Base-by-base conservation (phyloP, 2,113 vertebrate species). In the Boleophthalmus pectinirostris region DNA sequence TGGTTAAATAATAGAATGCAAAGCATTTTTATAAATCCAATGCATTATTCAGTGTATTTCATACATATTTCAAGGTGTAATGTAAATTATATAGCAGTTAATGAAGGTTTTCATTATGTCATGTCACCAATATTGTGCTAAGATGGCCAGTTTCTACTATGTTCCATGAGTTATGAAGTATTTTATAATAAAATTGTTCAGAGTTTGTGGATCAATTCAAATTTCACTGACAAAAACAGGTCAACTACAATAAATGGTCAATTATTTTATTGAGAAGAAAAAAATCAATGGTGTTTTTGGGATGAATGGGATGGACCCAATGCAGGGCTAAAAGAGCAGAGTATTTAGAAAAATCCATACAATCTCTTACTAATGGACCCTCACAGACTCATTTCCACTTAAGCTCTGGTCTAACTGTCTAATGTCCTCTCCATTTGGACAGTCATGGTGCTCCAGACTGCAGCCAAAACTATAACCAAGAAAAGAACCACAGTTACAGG, bases 331-430 rank as follows among this genome's bases (percentile, higher is more conserved):
- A 82, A 82, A 78, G 74, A 65, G 64, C 63, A 74, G 68, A 72
- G 66, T 69, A 72, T 77, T 46, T 57, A 66, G 70, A 73, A 82
- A 78, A 90, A 88, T 90, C 85, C 65, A 90, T 87, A 81, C 46
- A 60, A 67, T 70, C 73, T 72, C 57, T 69, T 46, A 46, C 75
- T 80, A 88, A 88, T 82, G 74, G 79, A 38, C 56, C 35, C 49
- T 57, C 51, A 79, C 29, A 70, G 70, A 81, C 58, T 67, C 69
- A 29, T 46, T 25, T 58, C 64, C 68, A 72, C 49, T 73, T 85
- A 54, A 43, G 66, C 68, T 57, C 51, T n/a, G 20, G 61, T 64
- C 61, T 64, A n/a, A 70, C 54, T 70, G 64, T 66, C 54, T 70
- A 78, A 60, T 68, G 73, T 79, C 69, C 78, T 69, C 82, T 60